Conservation (phyloP, 2,888 invertebrate species). For the Caenorhabditis sp. region DNA sequence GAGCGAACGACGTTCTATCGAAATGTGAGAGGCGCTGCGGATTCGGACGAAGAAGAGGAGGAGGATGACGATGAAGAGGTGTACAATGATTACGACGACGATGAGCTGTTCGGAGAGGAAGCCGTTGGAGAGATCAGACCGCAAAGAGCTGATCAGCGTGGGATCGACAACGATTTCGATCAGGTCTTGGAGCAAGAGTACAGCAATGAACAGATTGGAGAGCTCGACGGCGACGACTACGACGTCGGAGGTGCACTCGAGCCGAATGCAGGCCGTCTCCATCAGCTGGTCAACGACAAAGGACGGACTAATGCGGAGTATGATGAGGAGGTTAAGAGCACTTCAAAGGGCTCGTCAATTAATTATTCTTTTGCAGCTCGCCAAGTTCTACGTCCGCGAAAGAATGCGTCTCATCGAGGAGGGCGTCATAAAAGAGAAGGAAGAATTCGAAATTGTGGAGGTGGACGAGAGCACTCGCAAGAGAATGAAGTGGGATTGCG, state of each 20-base stretch:
- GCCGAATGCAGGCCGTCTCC: constrained; percentile 85
- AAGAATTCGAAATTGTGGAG: constrained; percentile 64
- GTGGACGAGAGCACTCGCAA: constrained; percentile 63
- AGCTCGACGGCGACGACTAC: constrained; percentile 66
- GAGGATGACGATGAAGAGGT: constrained; percentile 63
- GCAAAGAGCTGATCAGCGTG: constrained; percentile 45
- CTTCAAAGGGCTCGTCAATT: constrained; percentile 3
- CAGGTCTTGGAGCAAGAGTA: constrained; percentile 66
- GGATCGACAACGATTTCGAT: constrained; percentile 66
- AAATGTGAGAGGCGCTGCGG: constrained; percentile 27
- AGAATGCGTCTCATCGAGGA: constrained; percentile 63
- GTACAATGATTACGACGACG: constrained; percentile 64
- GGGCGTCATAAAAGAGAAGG: constrained; percentile 63
- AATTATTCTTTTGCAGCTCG: constrained; percentile 39
- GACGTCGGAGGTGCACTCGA: constrained; percentile 84
- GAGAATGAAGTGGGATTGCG: constrained; percentile 76
- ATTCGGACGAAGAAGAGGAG: constrained; percentile 58
- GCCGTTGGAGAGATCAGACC: constrained; percentile 11
- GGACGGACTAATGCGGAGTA: constrained; percentile 81
- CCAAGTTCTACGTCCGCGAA: constrained; percentile 64
- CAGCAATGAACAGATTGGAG: constrained; percentile 64
- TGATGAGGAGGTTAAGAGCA: constrained; percentile 57
- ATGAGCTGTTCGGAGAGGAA: constrained; percentile 49
- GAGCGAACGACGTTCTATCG: constrained; percentile 46
- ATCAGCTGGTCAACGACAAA: constrained; percentile 87